phyloP scores from a whole-genome alignment of 2,797 vertebrate species.

The Xyrichtys novacula region DNA sequence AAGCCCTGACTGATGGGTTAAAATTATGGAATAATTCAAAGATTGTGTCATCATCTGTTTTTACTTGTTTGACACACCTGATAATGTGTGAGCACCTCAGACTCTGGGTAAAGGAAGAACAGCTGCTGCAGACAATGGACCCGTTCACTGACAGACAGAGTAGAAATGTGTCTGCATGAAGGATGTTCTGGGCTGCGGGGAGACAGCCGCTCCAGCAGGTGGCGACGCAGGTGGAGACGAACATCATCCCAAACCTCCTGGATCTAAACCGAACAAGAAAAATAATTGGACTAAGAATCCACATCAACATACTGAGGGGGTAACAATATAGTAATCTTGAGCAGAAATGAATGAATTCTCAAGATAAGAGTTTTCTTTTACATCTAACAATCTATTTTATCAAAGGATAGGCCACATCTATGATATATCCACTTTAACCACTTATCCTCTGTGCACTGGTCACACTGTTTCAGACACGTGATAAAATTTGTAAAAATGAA shows the following conservation, averaged over 20 bases:
- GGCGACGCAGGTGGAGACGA: constrained; percentile 88
- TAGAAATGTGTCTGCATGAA: constrained; percentile 9
- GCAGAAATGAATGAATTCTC: no score
- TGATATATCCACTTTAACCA: no score
- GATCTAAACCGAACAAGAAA: constrained; percentile 60
- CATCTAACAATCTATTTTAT: no score
- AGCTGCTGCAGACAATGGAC: constrained; percentile 87
- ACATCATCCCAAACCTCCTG: constrained; percentile 92
- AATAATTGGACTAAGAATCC: neutral
- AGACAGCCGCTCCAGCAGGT: constrained; percentile 87
- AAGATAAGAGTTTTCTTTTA: no score
- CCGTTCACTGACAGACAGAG: constrained; percentile 79
- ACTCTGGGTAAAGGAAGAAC: constrained; percentile 91
- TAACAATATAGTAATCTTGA: neutral
- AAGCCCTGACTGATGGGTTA: neutral
- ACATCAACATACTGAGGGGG: neutral
- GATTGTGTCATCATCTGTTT: neutral
- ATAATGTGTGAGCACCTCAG: constrained; percentile 90
- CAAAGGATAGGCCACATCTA: no score
- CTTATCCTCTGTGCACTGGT: no score
- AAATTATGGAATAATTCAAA: neutral
- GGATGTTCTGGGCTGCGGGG: constrained; percentile 29
- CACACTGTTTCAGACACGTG: no score
- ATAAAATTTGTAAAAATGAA: no score
- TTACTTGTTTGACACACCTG: constrained; percentile 65